Evolutionary conservation across 2,113 vertebrate species (phyloP).

Genomic region (Columba janthina): DNA sequence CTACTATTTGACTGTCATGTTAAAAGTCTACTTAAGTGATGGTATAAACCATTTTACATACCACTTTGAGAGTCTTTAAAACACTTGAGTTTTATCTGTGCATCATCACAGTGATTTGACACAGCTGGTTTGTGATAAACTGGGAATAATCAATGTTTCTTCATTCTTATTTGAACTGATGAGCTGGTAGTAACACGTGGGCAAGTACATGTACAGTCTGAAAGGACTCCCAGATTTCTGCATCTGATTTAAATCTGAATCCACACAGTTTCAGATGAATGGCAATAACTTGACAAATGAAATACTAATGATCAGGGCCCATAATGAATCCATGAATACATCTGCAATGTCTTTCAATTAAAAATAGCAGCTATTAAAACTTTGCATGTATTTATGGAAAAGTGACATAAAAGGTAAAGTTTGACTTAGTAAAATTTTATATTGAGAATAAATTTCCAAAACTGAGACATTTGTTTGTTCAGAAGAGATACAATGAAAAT

Average conservation of each 20-base stretch:
- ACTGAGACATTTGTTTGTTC: background rate
- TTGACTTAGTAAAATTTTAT: background rate
- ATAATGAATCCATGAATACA: background rate
- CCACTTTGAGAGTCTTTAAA: background rate
- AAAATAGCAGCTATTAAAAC: background rate
- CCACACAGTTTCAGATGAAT: background rate
- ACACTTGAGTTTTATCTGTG: background rate
- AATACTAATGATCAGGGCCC: background rate
- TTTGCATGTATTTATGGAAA: background rate
- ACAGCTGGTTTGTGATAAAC: background rate
- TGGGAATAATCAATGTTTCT: background rate
- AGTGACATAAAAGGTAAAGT: background rate
- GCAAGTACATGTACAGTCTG: background rate
- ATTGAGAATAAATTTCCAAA: background rate
- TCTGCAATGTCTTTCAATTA: background rate
- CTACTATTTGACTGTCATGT: background rate
- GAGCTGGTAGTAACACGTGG: background rate
- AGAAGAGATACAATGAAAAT: background rate
- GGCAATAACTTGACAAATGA: background rate
- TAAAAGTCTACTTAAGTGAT: background rate
- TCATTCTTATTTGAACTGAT: background rate
- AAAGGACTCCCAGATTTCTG: background rate
- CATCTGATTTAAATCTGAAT: background rate
- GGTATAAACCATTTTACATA: background rate
- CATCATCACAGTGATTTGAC: background rate